These are phyloP conservation scores for Dicrurus megarhynchus DNA, from an alignment of 2,113 vertebrate genomes.

Conservation along the genomic window DNA sequence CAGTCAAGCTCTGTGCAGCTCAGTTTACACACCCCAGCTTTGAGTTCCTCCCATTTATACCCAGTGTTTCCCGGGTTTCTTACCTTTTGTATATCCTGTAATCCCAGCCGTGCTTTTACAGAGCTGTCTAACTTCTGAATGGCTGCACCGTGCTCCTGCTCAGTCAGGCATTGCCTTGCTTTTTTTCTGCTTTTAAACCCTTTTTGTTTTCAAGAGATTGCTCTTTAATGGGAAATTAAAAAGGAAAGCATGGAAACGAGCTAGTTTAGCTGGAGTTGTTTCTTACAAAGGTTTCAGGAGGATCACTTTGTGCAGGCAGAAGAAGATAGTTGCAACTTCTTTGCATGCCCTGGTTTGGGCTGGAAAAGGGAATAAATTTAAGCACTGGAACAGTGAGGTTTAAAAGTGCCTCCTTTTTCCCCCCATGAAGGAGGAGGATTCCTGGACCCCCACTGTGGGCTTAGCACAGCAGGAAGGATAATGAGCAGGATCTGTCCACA, in stretches of 20 bases:
- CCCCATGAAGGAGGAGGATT: background rate
- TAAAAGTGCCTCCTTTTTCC: background rate
- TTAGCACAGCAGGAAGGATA: background rate
- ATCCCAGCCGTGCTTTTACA: background rate
- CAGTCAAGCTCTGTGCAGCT: background rate
- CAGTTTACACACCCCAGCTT: background rate
- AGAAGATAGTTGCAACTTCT: background rate
- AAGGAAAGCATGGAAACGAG: background rate
- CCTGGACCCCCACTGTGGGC: accelerated
- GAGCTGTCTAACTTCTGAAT: background rate
- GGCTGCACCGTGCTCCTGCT: accelerated
- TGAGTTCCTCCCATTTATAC: background rate
- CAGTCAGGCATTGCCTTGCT: background rate
- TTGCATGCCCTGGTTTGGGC: background rate
- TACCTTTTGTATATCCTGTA: background rate
- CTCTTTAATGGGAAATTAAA: background rate
- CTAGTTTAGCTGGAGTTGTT: background rate
- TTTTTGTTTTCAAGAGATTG: background rate
- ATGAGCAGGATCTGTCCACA: accelerated
- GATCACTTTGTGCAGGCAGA: background rate
- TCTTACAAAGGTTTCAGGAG: background rate
- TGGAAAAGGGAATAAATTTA: background rate
- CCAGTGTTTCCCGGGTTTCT: slow-evolving; percentile 15
- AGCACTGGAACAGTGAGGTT: background rate
- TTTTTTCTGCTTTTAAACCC: background rate